These are phyloP conservation scores for Macropodus opercularis DNA, from an alignment of 2,797 vertebrate species.

Conservation along the genomic window DNA sequence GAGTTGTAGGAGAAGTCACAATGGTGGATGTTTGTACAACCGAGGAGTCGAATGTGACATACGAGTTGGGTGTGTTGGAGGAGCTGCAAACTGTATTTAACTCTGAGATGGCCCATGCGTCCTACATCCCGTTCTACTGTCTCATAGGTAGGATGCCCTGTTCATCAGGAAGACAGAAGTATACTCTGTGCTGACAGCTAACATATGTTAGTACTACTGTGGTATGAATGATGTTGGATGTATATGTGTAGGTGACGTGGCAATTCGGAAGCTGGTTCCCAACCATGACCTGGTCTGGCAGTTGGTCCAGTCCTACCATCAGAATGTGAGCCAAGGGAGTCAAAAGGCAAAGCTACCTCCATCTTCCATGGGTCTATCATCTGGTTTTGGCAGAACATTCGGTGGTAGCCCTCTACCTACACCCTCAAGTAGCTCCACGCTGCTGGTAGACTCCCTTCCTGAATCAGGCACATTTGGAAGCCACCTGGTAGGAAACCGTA, in stretches of 20 bases:
- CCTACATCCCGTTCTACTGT: constrained; percentile 96
- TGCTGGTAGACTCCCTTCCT: constrained; percentile 68
- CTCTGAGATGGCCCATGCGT: constrained; percentile 94
- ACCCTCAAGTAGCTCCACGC: constrained; percentile 63
- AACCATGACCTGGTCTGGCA: constrained; percentile 91
- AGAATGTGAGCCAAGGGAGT: constrained; percentile 80
- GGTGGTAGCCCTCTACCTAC: constrained; percentile 73
- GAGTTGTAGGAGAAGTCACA: constrained; percentile 81
- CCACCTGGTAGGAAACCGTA: constrained; percentile 95
- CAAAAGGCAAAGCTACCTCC: constrained; percentile 60
- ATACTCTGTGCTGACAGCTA: not conserved
- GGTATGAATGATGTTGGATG: constrained; percentile 7
- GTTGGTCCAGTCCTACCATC: constrained; percentile 88
- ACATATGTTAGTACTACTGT: not conserved
- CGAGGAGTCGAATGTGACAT: constrained; percentile 76
- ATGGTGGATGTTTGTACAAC: constrained; percentile 83
- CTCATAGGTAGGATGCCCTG: constrained; percentile 85
- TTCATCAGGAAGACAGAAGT: not conserved
- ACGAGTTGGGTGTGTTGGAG: constrained; percentile 85
- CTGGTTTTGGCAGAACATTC: constrained; percentile 56
- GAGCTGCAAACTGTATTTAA: constrained; percentile 95
- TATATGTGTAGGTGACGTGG: constrained; percentile 84
- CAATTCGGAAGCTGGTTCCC: constrained; percentile 87
- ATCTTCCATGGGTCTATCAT: constrained; percentile 55
- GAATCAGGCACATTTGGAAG: constrained; percentile 95